These are phyloP conservation scores for Symphodus melops DNA, from an alignment of 2,113 vertebrate genomes.

Conservation along the genomic window DNA sequence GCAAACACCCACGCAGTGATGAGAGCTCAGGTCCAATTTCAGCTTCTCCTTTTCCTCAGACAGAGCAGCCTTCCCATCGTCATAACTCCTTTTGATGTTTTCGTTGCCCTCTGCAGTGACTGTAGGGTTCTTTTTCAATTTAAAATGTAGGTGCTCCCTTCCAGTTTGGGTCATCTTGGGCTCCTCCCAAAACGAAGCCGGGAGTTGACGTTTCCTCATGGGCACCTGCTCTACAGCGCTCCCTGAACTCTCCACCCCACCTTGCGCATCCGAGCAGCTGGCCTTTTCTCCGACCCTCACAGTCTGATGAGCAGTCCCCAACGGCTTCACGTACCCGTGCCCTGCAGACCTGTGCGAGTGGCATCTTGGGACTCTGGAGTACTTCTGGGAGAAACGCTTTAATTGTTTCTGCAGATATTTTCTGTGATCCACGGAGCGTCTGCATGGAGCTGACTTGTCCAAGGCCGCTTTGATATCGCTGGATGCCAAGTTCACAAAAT, in stretches of 20 bases:
- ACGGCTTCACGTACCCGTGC: slow-evolving; percentile 68
- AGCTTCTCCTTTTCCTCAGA: slow-evolving; percentile 81
- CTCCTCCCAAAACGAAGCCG: slow-evolving; percentile 98
- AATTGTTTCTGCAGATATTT: slow-evolving; percentile 99
- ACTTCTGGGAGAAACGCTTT: slow-evolving; percentile 96
- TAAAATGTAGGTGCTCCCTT: slow-evolving; percentile 65
- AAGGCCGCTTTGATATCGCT: slow-evolving; percentile 98
- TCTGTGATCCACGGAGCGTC: slow-evolving; percentile 96
- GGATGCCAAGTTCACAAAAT: slow-evolving; percentile 98
- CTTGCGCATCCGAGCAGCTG: slow-evolving; percentile 49
- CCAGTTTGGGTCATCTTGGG: slow-evolving; percentile 84
- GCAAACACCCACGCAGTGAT: slow-evolving; percentile 83
- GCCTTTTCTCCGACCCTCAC: slow-evolving; percentile 65
- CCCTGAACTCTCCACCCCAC: slow-evolving; percentile 45
- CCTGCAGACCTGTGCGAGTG: slow-evolving; percentile 82
- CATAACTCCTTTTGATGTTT: slow-evolving; percentile 71
- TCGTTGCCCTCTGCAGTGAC: slow-evolving; percentile 63
- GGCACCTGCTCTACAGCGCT: slow-evolving; percentile 87
- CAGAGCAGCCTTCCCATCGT: slow-evolving; percentile 54
- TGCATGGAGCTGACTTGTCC: slow-evolving; percentile 96
- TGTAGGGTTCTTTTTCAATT: slow-evolving; percentile 60
- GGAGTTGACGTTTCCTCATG: slow-evolving; percentile 96
- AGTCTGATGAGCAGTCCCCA: slow-evolving; percentile 44
- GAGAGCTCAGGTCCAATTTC: slow-evolving; percentile 79
- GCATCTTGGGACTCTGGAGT: slow-evolving; percentile 89